Evolutionary conservation across 2,113 vertebrate genomes (phyloP).

Genomic region (Scytalopus superciliaris): DNA sequence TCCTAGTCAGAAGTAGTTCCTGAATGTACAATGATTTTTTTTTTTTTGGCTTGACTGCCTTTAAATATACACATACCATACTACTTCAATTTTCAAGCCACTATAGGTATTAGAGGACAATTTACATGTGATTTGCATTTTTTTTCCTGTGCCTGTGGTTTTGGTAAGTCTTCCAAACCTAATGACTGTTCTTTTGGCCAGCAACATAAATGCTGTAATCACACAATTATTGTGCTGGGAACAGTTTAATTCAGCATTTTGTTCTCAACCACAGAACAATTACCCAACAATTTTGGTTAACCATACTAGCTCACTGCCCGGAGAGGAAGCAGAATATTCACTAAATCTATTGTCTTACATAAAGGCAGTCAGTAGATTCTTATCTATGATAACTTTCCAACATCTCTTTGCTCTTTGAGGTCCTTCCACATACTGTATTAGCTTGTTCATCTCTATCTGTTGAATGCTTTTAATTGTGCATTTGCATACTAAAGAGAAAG

Average conservation of each 20-base stretch:
- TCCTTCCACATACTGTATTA: conserved; percentile 36
- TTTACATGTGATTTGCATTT: conserved; percentile 81
- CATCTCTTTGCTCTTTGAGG: conserved; percentile 34
- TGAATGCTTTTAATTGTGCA: conserved; percentile 61
- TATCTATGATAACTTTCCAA: conserved; percentile 48
- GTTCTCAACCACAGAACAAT: conserved; percentile 94
- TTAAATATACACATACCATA: conserved; percentile 59
- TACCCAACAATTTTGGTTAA: conserved; percentile 96
- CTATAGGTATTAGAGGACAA: conserved; percentile 78
- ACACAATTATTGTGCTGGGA: conserved; percentile 92
- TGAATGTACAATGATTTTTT: conserved; percentile 30
- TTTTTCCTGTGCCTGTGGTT: conserved; percentile 78
- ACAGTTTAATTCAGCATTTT: conserved; percentile 88
- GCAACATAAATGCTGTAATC: conserved; percentile 89
- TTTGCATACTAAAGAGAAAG: conserved; percentile 45
- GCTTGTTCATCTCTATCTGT: conserved; percentile 46
- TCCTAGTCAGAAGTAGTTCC: conserved; percentile 37
- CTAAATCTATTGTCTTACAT: conserved; percentile 79
- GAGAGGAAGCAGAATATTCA: conserved; percentile 84
- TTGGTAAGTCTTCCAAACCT: conserved; percentile 83
- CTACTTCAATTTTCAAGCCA: conserved; percentile 63
- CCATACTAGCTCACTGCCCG: conserved; percentile 83
- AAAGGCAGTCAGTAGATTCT: conserved; percentile 74
- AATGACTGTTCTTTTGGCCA: conserved; percentile 86
- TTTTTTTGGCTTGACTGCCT: conserved; percentile 55